phyloP scores from a whole-genome alignment of 35 echinoderm and acorn worm genomes.

The Holothuria glaberrima region DNA sequence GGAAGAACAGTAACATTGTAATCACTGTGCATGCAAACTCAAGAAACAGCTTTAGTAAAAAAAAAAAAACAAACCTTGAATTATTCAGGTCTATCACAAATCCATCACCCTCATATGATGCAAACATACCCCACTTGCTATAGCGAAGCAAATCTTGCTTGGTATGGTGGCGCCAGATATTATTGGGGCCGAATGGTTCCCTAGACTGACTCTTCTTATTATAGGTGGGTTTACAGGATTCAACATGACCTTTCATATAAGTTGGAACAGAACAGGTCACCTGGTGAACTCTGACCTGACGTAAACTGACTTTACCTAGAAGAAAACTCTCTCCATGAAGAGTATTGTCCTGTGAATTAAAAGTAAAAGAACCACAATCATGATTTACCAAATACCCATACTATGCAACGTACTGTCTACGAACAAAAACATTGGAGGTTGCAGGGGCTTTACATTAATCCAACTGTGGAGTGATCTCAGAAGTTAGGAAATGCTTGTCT shows the following conservation, averaged over 20 bases:
- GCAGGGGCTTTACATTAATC: no score
- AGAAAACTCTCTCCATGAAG: constrained; percentile 70
- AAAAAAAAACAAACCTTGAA: constrained; percentile 55
- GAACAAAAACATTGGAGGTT: no score
- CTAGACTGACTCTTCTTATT: constrained; percentile 16
- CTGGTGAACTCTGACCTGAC: constrained; percentile 72
- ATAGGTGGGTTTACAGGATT: constrained; percentile 63
- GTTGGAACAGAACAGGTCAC: constrained; percentile 59
- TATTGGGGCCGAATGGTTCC: constrained; percentile 60
- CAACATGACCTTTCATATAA: constrained; percentile 23
- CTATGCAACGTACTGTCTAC: no score
- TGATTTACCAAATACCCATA: no score
- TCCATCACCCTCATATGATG: constrained; percentile 81
- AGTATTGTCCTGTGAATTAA: constrained; percentile 46
- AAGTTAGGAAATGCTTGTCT: no score
- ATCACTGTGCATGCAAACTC: no score
- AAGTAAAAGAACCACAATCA: not conserved
- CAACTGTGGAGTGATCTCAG: no score
- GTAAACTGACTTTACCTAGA: constrained; percentile 68
- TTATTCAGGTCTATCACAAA: constrained; percentile 79
- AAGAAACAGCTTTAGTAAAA: no score
- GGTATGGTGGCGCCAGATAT: constrained; percentile 59
- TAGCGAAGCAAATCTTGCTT: constrained; percentile 61
- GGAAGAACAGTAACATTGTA: no score
- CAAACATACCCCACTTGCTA: constrained; percentile 83